A percentile compares a stretch with the other conserved stretches of the same genome.
Conservation (phyloP, 2,113 vertebrate genomes). For the Sander vitreus region DNA sequence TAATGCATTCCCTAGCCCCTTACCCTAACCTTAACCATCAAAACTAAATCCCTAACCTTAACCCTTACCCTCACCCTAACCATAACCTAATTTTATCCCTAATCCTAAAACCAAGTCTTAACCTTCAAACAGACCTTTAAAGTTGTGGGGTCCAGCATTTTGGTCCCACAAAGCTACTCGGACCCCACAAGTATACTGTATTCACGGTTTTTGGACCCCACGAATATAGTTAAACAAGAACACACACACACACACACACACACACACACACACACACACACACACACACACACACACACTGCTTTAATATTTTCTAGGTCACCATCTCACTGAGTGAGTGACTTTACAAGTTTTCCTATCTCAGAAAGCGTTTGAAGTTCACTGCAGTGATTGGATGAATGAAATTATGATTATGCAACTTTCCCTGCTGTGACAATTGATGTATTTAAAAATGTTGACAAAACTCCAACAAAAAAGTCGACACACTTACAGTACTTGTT, state of each 20-base stretch:
- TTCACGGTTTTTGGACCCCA: no score
- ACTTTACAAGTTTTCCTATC: slow-evolving; percentile 62
- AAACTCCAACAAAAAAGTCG: neutral
- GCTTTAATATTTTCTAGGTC: slow-evolving; percentile 74
- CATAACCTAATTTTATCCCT: no score
- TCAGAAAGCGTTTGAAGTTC: slow-evolving; percentile 63
- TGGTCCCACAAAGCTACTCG: no score
- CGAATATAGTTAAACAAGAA: no score
- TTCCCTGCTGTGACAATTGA: slow-evolving; percentile 25
- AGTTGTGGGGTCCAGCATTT: no score
- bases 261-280: slow-evolving; percentile 21
- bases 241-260: slow-evolving; percentile 16
- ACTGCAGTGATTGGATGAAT: slow-evolving; percentile 46
- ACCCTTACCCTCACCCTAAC: no score
- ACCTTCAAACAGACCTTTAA: no score
- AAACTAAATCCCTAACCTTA: no score
- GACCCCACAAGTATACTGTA: no score
- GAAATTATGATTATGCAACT: slow-evolving; percentile 35
- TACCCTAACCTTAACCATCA: no score
- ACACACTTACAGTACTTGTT: neutral
- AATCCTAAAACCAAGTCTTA: no score
- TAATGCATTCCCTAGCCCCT: no score
- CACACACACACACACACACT: slow-evolving; percentile 14
- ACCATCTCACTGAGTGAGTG: slow-evolving; percentile 55
- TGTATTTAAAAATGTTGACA: slow-evolving; percentile 25